Evolutionary conservation across 2,113 vertebrate species (phyloP), one percentile per base, ranked within the genome.

Genomic region (Nettapus auritus): DNA sequence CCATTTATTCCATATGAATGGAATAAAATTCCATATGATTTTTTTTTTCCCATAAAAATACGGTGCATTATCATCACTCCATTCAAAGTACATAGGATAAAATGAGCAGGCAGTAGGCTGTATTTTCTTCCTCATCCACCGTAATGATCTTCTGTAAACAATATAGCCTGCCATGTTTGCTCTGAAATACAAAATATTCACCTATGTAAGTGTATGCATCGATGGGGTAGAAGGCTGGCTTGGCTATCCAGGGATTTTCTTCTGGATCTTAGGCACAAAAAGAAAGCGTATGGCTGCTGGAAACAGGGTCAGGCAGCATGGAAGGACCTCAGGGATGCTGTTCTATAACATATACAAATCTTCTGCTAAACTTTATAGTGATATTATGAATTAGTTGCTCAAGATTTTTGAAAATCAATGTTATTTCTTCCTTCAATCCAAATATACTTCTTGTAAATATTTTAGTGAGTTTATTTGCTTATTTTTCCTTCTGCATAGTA

Each of bases 381-480:
- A 70, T 60, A 64, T 8, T 85, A 69, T 48, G n/a, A 69, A 66
- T 75, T 8, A 68, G 14, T 66, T 53, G 63, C 10, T 62, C n/a
- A 57, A 53, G 13, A 85, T 70, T 66, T 55, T 80, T 87, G 28
- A 77, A 87, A 95, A 55, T 60, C 25, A 53, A 26, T 26, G 9
- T 34, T 89, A 21, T 21, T 46, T 33, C 11, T 69, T 85, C 22
- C 31, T 73, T 5, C 6, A 13, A 3, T 69, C 40, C 64, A 85
- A 78, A 89, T 82, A 68, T 44, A 82, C 68, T 73, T 87, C 26
- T 84, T 85, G 22, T 78, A 64, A 93, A 90, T 84, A 75, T 56
- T 86, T 89, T 36, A 87, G n/a, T 53, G 16, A 4, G 4, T 57
- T 79, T 67, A 55, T 81, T 81, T 56, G 71, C 60, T 38, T 73